phyloP scores from a whole-genome alignment of 2,797 vertebrate species.

The Ptychadena robeensis region DNA sequence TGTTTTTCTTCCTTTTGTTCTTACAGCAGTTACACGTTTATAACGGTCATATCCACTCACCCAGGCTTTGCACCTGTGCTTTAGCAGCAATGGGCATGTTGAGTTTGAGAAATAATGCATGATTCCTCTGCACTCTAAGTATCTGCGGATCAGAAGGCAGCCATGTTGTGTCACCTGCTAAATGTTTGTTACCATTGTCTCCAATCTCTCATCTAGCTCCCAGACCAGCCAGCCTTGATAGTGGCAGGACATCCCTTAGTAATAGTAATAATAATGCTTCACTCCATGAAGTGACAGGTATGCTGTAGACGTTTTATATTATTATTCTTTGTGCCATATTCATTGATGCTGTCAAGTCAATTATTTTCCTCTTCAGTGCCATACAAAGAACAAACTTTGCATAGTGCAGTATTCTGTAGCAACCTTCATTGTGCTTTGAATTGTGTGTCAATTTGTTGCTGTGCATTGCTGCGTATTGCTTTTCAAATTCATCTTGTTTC shows the following conservation, averaged over 20 bases:
- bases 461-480: background rate
- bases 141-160: constrained; percentile 73
- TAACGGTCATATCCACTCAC: background rate
- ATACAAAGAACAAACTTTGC: background rate
- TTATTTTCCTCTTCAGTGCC: background rate
- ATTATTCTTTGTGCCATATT: background rate
- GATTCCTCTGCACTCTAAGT: constrained; percentile 70
- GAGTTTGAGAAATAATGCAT: constrained; percentile 71
- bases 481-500: background rate
- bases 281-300: constrained; percentile 93
- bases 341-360: background rate
- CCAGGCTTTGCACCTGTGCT: constrained; percentile 69
- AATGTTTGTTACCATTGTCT: constrained; percentile 74
- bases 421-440: background rate
- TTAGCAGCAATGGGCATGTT: constrained; percentile 73
- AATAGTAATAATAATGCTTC: constrained; percentile 96
- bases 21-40: constrained; percentile 14
- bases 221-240: constrained; percentile 94
- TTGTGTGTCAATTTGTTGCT: too few relatives aligned
- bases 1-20: constrained; percentile 62
- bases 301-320: constrained; percentile 66
- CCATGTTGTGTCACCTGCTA: constrained; percentile 75
- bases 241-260: constrained; percentile 93
- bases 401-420: background rate
- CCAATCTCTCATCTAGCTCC: constrained; percentile 83